phyloP scores from a whole-genome alignment of 2,113 vertebrate genomes.

The Neotoma lepida region DNA sequence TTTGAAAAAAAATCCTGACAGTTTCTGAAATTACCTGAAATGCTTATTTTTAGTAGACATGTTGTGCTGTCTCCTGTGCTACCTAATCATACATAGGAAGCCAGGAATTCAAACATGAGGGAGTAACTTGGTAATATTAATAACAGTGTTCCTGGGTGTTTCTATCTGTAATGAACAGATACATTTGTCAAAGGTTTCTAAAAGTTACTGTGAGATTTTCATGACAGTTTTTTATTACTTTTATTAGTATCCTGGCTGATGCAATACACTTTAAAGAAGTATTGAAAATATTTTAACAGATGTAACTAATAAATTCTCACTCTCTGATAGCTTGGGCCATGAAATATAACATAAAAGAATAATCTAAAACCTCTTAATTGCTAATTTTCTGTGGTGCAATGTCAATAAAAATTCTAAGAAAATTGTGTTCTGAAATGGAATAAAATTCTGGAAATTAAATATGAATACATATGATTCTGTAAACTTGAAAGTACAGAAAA shows the following conservation, averaged over 20 bases:
- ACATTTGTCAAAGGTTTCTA: neutral
- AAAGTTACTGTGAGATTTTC: neutral
- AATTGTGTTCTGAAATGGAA: conserved; percentile 10
- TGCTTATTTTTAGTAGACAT: neutral
- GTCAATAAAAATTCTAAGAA: neutral
- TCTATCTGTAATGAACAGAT: neutral
- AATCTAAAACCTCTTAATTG: neutral
- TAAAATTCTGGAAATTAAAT: neutral
- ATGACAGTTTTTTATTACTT: neutral
- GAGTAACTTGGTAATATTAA: neutral
- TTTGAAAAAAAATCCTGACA: neutral
- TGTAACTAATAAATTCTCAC: conserved; percentile 22
- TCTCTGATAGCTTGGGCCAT: neutral
- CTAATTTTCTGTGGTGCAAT: neutral
- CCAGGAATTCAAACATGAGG: neutral
- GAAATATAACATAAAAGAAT: neutral
- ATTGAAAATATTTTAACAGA: neutral
- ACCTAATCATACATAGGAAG: neutral
- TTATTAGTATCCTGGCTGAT: conserved; percentile 6
- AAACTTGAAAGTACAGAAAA: neutral
- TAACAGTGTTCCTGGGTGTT: neutral
- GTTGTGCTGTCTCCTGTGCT: neutral
- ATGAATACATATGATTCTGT: neutral
- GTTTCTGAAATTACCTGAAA: conserved; percentile 18
- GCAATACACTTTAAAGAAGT: neutral